Evolutionary conservation across 2,113 vertebrate genomes (phyloP).

Genomic region (Chloebia gouldiae): DNA sequence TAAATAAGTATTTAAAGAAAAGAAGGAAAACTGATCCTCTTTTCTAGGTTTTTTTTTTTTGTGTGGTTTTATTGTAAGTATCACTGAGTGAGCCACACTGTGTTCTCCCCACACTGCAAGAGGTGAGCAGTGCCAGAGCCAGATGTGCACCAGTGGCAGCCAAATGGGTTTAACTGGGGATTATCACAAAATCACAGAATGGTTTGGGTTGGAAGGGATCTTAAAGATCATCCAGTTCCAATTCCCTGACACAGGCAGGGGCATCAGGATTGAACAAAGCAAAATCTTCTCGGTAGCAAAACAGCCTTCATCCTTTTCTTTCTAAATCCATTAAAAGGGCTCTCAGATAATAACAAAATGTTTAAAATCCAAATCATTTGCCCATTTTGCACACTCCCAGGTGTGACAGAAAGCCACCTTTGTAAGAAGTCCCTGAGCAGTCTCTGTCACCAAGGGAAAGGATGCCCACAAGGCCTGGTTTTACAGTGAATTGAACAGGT

Average conservation of each 20-base stretch:
- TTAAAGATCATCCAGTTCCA: background rate
- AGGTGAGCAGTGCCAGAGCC: background rate
- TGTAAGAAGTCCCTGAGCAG: background rate
- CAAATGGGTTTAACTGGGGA: background rate
- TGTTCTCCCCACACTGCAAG: background rate
- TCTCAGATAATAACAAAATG: background rate
- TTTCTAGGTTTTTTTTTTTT: background rate
- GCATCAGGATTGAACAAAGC: background rate
- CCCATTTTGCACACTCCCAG: background rate
- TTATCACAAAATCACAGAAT: background rate
- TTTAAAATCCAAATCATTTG: background rate
- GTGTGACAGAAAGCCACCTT: background rate
- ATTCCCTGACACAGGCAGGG: background rate
- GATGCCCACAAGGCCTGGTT: background rate
- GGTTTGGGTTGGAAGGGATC: background rate
- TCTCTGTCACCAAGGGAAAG: background rate
- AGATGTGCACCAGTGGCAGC: background rate
- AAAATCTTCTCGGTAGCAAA: background rate
- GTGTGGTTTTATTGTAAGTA: accelerated
- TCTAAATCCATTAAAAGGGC: background rate
- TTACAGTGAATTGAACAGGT: background rate
- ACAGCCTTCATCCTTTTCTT: background rate
- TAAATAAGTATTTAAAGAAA: background rate
- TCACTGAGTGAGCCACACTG: background rate
- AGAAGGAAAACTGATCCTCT: background rate